These are phyloP conservation scores for Lobophora halterata DNA, from an alignment of 2,888 invertebrate species.

Conservation along the genomic window DNA sequence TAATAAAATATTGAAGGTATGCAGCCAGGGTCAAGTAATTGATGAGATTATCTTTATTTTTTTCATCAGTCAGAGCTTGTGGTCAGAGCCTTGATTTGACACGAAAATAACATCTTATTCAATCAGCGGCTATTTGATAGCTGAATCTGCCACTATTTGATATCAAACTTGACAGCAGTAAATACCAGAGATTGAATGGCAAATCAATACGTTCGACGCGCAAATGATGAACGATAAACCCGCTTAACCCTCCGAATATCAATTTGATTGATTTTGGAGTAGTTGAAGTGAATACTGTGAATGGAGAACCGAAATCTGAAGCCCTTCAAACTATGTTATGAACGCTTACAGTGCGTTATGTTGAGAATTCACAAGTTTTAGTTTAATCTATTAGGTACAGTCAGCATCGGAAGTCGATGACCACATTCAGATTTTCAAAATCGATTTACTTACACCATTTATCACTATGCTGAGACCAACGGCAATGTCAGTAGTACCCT, in stretches of 20 bases:
- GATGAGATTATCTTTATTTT: too few relatives aligned
- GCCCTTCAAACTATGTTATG: slow-evolving; percentile 44
- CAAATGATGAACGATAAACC: slow-evolving; percentile 23
- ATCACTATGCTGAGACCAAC: too few relatives aligned
- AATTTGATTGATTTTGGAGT: slow-evolving; percentile 44
- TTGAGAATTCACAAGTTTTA: slow-evolving; percentile 56
- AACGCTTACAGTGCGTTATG: slow-evolving; percentile 35
- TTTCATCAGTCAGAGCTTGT: too few relatives aligned
- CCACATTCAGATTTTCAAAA: too few relatives aligned
- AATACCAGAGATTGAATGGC: slow-evolving; percentile 12
- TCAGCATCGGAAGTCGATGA: too few relatives aligned
- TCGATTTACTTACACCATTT: too few relatives aligned
- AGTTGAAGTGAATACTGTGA: slow-evolving; percentile 39
- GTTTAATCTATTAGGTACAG: slow-evolving; percentile 66
- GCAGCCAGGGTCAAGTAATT: too few relatives aligned
- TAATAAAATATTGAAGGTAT: too few relatives aligned
- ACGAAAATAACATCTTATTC: too few relatives aligned
- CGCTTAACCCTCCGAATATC: slow-evolving; percentile 34
- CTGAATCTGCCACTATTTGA: background rate
- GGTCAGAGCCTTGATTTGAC: too few relatives aligned
- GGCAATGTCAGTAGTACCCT: too few relatives aligned
- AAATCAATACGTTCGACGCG: slow-evolving; percentile 18
- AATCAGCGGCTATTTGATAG: too few relatives aligned
- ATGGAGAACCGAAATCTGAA: slow-evolving; percentile 37
- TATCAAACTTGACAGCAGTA: slow-evolving; percentile 2